Base-by-base conservation (phyloP, 2,888 invertebrate species). In the Agrotis ipsilon region DNA sequence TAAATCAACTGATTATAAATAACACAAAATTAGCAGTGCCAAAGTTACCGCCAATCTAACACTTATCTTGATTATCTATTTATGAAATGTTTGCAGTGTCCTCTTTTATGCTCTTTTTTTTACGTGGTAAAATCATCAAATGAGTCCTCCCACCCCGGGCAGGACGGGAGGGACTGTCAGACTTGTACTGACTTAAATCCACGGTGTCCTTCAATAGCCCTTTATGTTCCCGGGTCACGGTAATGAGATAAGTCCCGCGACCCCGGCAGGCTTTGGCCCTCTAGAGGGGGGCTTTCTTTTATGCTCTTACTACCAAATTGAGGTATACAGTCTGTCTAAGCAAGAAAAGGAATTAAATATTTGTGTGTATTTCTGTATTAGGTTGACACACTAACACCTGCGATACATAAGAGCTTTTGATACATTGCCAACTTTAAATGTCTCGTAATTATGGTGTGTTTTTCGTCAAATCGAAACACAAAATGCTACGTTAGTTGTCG, bases 1-100 rank as follows among this genome's bases (percentile, higher is more conserved):
- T 77, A 63, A 75, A 49, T 71, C 21, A 51, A 4, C 32, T 48
- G 18, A 51, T 51, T 7, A 70, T 66, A 19, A 68, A 75, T 49
- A 69, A 32, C 45, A 45, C 27, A 63, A 78, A 24, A 58, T 7
- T 9, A 59, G 48, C 43, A 4, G 13, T 78, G 67, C 67, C 63
- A 63, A 69, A 68, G 11, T 60, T 45, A 39, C 24, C 4, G 45
- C 5, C n/a, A 63, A 55, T 67, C 58, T 49, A 49, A 27, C 52
- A 18, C 43, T 60, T n/a, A 7, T 32, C 6, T 32, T 58, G 68
- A 79, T n/a, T n/a, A n/a, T 27, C 5, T 27, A 27, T 27, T 27
- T 27, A 27, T 27, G 2, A 5, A 27, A 27, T 6, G 4, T 11
- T n/a, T n/a, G n/a, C n/a, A 66, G 18, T 16, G 18, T 67, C n/a